Evolutionary conservation across 2,888 invertebrate genomes (phyloP).

Genomic region (Pandemis cinnamomeana): DNA sequence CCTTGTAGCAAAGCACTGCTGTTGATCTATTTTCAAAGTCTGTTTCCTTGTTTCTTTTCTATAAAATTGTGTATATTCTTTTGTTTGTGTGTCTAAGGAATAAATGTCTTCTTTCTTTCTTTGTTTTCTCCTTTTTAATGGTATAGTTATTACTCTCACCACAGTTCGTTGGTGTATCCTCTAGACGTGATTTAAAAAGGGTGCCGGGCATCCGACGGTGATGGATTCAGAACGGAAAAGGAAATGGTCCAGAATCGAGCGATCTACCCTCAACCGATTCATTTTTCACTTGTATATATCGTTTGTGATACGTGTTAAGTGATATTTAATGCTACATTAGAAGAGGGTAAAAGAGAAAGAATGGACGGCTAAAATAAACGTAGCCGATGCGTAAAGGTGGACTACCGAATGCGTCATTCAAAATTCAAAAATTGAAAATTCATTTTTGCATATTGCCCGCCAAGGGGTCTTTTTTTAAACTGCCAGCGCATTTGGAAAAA

Average conservation of each 20-base stretch:
- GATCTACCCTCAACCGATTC: conserved; percentile 72
- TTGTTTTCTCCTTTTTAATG: not conserved
- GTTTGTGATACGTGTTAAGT: conserved; percentile 35
- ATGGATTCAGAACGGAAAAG: conserved; percentile 73
- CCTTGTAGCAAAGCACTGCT: too few relatives aligned
- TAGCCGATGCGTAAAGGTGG: too few relatives aligned
- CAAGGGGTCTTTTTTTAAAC: too few relatives aligned
- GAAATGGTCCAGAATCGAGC: conserved; percentile 73
- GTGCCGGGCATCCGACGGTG: conserved; percentile 77
- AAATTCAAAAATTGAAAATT: too few relatives aligned
- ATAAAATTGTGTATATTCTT: too few relatives aligned
- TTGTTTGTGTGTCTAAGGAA: too few relatives aligned
- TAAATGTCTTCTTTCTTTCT: too few relatives aligned
- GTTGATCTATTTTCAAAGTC: too few relatives aligned
- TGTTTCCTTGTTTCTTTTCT: too few relatives aligned
- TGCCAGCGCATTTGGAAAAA: too few relatives aligned
- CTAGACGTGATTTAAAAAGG: conserved; percentile 68
- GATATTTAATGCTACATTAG: conserved; percentile 36
- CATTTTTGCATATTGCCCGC: too few relatives aligned
- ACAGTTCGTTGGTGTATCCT: conserved; percentile 48
- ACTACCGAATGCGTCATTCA: too few relatives aligned
- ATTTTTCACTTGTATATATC: conserved; percentile 65
- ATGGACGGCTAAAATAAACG: not conserved
- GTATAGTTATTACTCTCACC: conserved; percentile 1
- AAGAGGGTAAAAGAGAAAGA: not conserved